Evolutionary conservation across 2,888 invertebrate species (phyloP).

Genomic region (Adela reaumurella): DNA sequence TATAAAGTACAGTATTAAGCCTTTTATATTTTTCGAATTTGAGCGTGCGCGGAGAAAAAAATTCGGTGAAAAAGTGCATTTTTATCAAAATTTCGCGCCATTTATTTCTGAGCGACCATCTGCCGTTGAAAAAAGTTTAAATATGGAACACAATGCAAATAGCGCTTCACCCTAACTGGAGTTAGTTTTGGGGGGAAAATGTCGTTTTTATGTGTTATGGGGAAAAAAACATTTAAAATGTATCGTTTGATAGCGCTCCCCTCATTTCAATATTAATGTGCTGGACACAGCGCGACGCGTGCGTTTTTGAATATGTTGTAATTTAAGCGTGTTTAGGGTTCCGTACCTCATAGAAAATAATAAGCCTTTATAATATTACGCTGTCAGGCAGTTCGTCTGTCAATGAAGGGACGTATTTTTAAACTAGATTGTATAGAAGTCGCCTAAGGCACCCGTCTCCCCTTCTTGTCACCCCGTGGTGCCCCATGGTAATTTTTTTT

Average conservation of each 20-base stretch:
- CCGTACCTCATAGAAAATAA: too few relatives aligned
- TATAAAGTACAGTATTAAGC: conserved; percentile 38
- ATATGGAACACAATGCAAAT: conserved; percentile 42
- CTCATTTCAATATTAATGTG: conserved; percentile 46
- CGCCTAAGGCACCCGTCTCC: too few relatives aligned
- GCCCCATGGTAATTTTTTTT: too few relatives aligned
- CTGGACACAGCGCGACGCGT: neutral
- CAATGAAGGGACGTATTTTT: too few relatives aligned
- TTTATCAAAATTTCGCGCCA: conserved; percentile 54
- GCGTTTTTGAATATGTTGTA: neutral
- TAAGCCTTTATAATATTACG: too few relatives aligned
- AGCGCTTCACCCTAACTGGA: conserved; percentile 29
- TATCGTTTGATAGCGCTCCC: conserved; percentile 33
- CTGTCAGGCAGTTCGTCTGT: too few relatives aligned
- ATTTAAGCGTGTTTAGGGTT: too few relatives aligned
- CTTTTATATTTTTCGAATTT: conserved; percentile 21
- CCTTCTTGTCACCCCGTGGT: too few relatives aligned
- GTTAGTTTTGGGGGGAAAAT: conserved; percentile 50
- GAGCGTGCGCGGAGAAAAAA: neutral
- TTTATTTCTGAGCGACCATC: conserved; percentile 40
- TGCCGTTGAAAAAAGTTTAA: conserved; percentile 37
- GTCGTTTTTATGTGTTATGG: conserved; percentile 39
- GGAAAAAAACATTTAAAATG: conserved; percentile 49
- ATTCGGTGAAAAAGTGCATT: conserved; percentile 36
- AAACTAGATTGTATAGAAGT: too few relatives aligned